These are phyloP conservation scores for human DNA, from an alignment of 2,113 vertebrate species.

Conservation along the genomic window DNA sequence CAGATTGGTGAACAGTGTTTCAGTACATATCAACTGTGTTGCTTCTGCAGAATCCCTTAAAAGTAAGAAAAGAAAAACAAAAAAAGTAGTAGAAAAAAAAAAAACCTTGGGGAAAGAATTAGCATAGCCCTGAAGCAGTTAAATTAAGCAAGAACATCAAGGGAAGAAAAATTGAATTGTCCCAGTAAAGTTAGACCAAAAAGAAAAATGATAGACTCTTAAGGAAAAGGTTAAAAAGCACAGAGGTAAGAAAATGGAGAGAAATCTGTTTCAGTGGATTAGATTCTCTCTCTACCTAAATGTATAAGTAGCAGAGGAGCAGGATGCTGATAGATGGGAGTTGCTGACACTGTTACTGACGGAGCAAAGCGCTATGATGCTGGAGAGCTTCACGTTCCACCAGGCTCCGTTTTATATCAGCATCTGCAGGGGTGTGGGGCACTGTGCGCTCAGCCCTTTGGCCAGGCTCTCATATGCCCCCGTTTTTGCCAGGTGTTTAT, in stretches of 20 bases:
- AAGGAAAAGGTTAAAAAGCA: neutral
- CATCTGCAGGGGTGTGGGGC: neutral
- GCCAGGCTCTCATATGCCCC: neutral
- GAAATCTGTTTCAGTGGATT: neutral
- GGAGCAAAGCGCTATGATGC: rapidly evolving
- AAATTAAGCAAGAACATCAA: neutral
- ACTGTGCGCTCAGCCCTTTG: rapidly evolving
- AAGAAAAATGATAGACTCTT: neutral
- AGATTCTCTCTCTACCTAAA: neutral
- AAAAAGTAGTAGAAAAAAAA: too few species aligned
- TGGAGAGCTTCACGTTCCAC: neutral
- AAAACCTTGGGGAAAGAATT: neutral
- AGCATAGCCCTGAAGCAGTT: neutral
- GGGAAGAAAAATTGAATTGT: neutral
- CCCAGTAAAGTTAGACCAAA: neutral
- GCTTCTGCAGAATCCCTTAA: neutral
- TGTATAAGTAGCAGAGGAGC: rapidly evolving
- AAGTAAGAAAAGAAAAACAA: neutral
- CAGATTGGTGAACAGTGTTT: neutral
- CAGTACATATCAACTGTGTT: neutral
- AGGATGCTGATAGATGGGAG: rapidly evolving
- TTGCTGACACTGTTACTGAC: rapidly evolving
- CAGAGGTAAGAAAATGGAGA: too few species aligned
- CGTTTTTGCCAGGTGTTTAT: conserved; percentile 84
- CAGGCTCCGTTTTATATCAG: neutral